Evolutionary conservation across 2,888 invertebrate species (phyloP), one percentile per base, ranked within the genome.

Genomic region (Melanophora roralis): DNA sequence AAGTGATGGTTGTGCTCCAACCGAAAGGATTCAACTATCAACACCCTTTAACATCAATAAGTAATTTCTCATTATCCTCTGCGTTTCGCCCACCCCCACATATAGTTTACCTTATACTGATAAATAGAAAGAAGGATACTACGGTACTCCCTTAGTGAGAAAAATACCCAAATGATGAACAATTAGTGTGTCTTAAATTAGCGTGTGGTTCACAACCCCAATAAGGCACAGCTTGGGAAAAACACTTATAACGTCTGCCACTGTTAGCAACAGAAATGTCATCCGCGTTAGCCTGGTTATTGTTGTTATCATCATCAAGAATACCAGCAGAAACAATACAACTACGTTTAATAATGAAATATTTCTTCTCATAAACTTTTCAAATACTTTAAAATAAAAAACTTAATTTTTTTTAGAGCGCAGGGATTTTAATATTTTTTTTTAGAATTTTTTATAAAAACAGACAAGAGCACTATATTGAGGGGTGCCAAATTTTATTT

Each of bases 101-200:
- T 4, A 1, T 32, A 34, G 5, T 14, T 11, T 53, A 34, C 32
- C 11, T 11, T 27, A 23, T 23, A 27, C 21, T 2, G 6, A n/a
- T n/a, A n/a, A 27, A 40, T 43, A 19, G 6, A n/a, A 21, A 16
- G n/a, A 43, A 49, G 47, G 59, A 69, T 69, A 32, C 40, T 34
- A 34, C 23, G 27, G 34, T 14, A 43, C 23, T 55, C n/a, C 2
- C 55, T 73, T 65, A 32, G 32, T 11, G 19, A 2, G 11, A 55
- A 47, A 47, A 47, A 3, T 5, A 6, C 3, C 4, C 6, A 55
- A 65, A 21, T 71, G 78, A 69, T 67, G 59, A 55, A 62, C 74
- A 81, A 81, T 81, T 81, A 81, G 78, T 81, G 73, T 43, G 49
- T 71, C 65, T 67, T 59, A 74, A 81, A 78, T 81, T 64, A 78